Evolutionary conservation across 2,888 invertebrate genomes (phyloP).

Genomic region (Tenthredo notha): DNA sequence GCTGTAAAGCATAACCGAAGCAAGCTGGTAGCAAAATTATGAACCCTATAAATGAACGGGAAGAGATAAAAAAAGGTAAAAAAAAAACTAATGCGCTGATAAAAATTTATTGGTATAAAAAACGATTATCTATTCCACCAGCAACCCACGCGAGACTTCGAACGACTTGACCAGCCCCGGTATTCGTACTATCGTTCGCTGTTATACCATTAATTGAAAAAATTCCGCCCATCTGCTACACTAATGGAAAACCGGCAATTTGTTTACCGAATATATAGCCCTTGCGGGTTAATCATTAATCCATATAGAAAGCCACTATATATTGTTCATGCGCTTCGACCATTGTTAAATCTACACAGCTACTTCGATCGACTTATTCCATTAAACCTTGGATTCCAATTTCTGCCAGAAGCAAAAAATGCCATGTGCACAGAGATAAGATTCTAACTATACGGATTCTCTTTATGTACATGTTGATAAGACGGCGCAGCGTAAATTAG

Average conservation of each 20-base stretch:
- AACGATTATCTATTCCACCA: slow-evolving; percentile 2
- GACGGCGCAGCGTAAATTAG: not conserved
- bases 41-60: not conserved
- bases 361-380: not conserved
- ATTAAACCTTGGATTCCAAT: not conserved
- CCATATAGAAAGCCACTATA: not conserved
- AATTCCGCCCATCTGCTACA: slow-evolving; percentile 14
- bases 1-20: not conserved
- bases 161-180: not conserved
- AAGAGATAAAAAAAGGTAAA: not conserved
- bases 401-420: not conserved
- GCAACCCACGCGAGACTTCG: not conserved
- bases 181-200: too few relatives aligned
- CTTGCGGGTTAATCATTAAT: slow-evolving; percentile 1
- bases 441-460: not conserved
- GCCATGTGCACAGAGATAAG: not conserved
- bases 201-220: slow-evolving; percentile 10
- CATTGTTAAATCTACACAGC: not conserved
- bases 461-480: not conserved
- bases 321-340: not conserved
- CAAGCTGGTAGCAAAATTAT: not conserved
- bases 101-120: slow-evolving; percentile 7
- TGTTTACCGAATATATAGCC: slow-evolving; percentile 5
- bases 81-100: not conserved
- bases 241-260: slow-evolving; percentile 10